Conservation (phyloP, 2,113 vertebrate genomes). For the Corynorhinus townsendii region DNA sequence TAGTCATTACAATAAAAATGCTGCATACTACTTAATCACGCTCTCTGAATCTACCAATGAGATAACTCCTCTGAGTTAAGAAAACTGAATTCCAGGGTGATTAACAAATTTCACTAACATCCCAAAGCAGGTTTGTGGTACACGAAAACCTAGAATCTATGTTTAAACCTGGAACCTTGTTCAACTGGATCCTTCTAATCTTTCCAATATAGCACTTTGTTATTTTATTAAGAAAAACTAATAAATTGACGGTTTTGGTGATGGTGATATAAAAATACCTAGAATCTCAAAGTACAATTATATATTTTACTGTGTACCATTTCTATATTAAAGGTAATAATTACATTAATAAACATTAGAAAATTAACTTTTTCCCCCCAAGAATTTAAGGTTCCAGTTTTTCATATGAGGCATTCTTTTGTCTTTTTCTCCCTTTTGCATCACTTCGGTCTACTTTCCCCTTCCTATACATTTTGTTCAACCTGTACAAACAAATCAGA, state of each 20-base stretch:
- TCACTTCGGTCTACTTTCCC: neutral
- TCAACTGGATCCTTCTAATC: neutral
- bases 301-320: neutral
- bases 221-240: conserved; percentile 25
- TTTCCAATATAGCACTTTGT: neutral
- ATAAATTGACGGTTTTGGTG: neutral
- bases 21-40: neutral
- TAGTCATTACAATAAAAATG: neutral
- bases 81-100: conserved; percentile 9
- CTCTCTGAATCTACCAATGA: neutral
- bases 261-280: neutral
- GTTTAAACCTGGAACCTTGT: neutral
- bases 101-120: neutral
- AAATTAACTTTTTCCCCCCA: neutral
- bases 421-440: neutral
- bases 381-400: conserved; percentile 9
- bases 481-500: neutral
- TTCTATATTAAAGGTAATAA: neutral
- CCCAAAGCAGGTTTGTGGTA: neutral
- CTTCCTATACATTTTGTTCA: neutral
- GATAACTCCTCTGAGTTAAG: neutral
- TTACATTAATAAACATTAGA: conserved; percentile 7
- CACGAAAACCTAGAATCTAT: conserved; percentile 4
- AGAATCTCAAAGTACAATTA: neutral
- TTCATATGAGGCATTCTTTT: neutral